Conservation (phyloP, 2,888 invertebrate species). For the Caenorhabditis sp. region DNA sequence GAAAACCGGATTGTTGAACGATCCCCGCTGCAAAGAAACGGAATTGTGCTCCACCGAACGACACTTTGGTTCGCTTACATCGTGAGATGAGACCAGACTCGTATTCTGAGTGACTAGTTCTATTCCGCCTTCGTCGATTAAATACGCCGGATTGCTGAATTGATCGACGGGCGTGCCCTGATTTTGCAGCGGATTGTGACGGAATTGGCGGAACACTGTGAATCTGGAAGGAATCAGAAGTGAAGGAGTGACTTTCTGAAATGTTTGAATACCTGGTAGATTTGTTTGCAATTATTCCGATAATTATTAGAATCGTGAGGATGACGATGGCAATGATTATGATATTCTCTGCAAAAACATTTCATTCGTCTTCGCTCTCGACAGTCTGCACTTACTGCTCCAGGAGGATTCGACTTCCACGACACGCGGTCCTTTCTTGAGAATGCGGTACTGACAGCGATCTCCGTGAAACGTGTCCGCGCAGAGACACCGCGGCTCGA, state of each 20-base stretch:
- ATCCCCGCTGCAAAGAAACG: slow-evolving; percentile 62
- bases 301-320: slow-evolving; percentile 16
- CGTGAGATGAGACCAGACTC: slow-evolving; percentile 50
- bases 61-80: slow-evolving; percentile 9
- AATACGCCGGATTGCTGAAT: slow-evolving; percentile 62
- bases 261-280: slow-evolving; percentile 36
- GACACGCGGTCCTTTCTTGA: neutral
- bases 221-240: too few species aligned
- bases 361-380: too few species aligned
- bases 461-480: slow-evolving; percentile 32
- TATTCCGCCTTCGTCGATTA: slow-evolving; percentile 61
- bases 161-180: slow-evolving; percentile 53
- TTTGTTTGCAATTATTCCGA: slow-evolving; percentile 17
- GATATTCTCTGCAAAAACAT: slow-evolving; percentile 23
- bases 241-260: too few species aligned
- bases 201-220: slow-evolving; percentile 57
- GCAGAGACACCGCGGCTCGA: slow-evolving; percentile 44
- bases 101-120: slow-evolving; percentile 55
- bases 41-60: too few species aligned
- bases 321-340: slow-evolving; percentile 10
- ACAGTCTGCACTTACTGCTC: too few species aligned
- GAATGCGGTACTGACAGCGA: slow-evolving; percentile 45
- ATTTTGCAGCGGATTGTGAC: slow-evolving; percentile 56
- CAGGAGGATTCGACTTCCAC: too few species aligned
- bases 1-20: slow-evolving; percentile 68